Evolutionary conservation across 2,888 invertebrate species (phyloP), one percentile per base, ranked within the genome.

Genomic region (Epistrophella euchroma): DNA sequence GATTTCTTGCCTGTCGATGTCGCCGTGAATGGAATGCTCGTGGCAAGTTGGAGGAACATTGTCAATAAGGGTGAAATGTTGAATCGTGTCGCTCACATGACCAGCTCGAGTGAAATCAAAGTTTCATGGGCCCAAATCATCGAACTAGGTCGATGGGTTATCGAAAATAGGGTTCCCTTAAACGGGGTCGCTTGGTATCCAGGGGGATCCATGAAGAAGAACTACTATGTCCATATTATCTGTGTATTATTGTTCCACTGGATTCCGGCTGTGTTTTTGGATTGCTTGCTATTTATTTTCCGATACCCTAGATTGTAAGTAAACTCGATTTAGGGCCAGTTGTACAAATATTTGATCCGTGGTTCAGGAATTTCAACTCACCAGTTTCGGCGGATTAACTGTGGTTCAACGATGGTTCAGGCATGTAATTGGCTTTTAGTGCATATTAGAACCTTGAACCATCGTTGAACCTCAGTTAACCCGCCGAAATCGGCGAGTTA

Each of bases 71-170:
- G 90, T 32, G 79, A 89, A 52, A 89, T 88, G 66, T 88, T 88
- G n/a, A 90, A 90, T 77, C 91, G 94, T 56, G 94, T 97, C 0
- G 94, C 95, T 40, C 96, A 97, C 92, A 94, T 97, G 90, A 97
- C 97, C 1, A 96, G 96, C 56, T 97, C 97, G 19, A 95, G 94
- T 11, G 96, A 97, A 91, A 95, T 96, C 90, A 96, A 96, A 92
- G 94, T 96, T 9, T 96, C 97, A 0, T 99, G 98, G 98, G 95
- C 96, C 15, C 97, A 97, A 92, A 95, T 99, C 91, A 97, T 98
- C 71, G 95, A 96, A 73, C 94, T 96, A 11, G 97, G 97, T 0
- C 94, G 96, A 68, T 95, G 95, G 90, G 95, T 97, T 55, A 95
- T 97, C 73, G 94, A 95, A 91, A 94, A 94, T 85, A 95, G 95